Conservation (phyloP, 2,888 invertebrate species). For the Agrypnus murinus region DNA sequence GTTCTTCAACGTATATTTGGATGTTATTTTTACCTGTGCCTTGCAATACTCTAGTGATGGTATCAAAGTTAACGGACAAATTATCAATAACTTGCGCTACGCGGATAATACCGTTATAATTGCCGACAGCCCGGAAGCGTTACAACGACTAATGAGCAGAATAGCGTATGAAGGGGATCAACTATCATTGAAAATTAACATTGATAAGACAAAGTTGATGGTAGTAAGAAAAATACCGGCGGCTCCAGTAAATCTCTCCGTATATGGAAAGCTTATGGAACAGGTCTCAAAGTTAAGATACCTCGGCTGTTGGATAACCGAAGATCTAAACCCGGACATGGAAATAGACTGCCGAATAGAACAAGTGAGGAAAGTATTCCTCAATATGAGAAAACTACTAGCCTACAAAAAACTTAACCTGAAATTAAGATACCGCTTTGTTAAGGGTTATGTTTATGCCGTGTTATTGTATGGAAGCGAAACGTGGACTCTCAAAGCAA, state of each 20-base stretch:
- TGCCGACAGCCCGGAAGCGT: too few relatives aligned
- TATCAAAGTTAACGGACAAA: neutral
- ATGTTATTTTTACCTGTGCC: neutral
- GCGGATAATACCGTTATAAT: too few relatives aligned
- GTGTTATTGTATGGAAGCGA: slow-evolving; percentile 12
- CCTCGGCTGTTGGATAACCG: slow-evolving; percentile 40
- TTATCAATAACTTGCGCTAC: neutral
- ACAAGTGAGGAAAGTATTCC: slow-evolving; percentile 28
- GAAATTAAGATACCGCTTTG: slow-evolving; percentile 14
- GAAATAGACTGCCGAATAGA: slow-evolving; percentile 32
- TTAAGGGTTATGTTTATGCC: too few relatives aligned
- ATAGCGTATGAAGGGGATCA: neutral
- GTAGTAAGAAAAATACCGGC: neutral
- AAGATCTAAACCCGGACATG: slow-evolving; percentile 33
- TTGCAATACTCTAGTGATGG: neutral
- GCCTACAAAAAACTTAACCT: slow-evolving; percentile 7
- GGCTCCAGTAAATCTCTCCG: too few relatives aligned
- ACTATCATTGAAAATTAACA: neutral
- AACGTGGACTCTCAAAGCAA: slow-evolving; percentile 16
- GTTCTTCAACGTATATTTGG: neutral
- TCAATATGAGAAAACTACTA: slow-evolving; percentile 18
- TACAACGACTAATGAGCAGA: too few relatives aligned
- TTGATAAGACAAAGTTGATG: neutral
- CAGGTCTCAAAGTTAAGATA: too few relatives aligned
- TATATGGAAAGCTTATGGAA: too few relatives aligned